phyloP scores from a whole-genome alignment of 2,113 vertebrate genomes.

The Clinocottus analis region DNA sequence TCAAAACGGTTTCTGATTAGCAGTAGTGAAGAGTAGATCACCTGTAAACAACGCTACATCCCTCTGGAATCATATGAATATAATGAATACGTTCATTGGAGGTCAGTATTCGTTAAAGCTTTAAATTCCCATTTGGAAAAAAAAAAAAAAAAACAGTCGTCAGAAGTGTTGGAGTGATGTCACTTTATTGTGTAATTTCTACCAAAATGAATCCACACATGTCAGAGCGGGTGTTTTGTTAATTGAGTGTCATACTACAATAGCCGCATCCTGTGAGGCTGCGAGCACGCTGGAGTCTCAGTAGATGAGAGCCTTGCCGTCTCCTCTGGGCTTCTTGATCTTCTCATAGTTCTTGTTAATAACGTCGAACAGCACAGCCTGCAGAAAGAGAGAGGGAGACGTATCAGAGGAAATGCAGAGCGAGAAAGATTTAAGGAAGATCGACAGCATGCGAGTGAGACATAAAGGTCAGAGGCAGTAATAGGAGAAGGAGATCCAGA shows the following conservation, averaged over 20 bases:
- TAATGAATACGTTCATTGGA: neutral
- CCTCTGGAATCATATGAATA: neutral
- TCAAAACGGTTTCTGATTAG: neutral
- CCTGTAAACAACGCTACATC: neutral
- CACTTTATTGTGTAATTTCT: constrained; percentile 77
- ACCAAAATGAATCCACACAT: constrained; percentile 34
- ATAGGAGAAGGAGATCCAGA: constrained; percentile 34
- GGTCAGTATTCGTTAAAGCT: neutral
- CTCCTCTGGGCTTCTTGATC: constrained; percentile 92
- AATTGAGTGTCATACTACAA: constrained; percentile 55
- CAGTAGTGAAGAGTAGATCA: neutral
- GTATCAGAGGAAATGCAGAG: neutral
- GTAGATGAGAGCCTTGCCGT: constrained; percentile 92
- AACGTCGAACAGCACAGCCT: constrained; percentile 90
- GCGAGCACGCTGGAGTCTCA: constrained; percentile 67
- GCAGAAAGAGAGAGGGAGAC: neutral
- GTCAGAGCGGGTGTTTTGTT: constrained; percentile 38
- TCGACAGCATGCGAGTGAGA: neutral
- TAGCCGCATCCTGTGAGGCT: constrained; percentile 45
- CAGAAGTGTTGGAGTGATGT: constrained; percentile 18
- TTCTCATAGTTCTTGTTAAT: constrained; percentile 92
- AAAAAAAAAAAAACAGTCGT: neutral
- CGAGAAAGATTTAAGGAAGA: constrained; percentile 2
- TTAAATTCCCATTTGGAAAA: neutral
- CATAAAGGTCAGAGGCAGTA: constrained; percentile 15